These are phyloP conservation scores for Drosophila bocki DNA, from an alignment of 1,140 invertebrate genomes.

Conservation along the genomic window DNA sequence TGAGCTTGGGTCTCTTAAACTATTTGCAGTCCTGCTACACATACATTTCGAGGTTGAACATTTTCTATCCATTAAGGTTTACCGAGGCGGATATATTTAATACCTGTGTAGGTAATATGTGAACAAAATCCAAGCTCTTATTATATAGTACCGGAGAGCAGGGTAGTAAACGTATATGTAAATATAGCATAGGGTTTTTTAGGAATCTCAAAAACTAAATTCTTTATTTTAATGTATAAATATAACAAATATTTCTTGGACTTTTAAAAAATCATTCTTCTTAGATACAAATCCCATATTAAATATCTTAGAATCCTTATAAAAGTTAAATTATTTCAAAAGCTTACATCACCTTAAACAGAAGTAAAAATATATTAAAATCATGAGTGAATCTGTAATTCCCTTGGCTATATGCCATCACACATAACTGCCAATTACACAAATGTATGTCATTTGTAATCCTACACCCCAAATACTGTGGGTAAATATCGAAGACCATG, in stretches of 20 bases:
- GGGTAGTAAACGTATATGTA: too few species aligned
- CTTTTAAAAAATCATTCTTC: not conserved
- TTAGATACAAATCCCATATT: not conserved
- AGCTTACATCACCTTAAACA: not conserved
- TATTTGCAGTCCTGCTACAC: not conserved
- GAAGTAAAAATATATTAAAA: too few species aligned
- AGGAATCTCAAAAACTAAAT: not conserved
- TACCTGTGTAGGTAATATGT: not conserved
- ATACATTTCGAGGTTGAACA: not conserved
- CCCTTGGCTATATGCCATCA: not conserved
- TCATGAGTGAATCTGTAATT: conserved; percentile 3
- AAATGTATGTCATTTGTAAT: conserved; percentile 22
- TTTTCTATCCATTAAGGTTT: not conserved
- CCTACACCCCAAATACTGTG: conserved; percentile 17
- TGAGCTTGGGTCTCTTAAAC: not conserved
- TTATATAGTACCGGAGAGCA: not conserved
- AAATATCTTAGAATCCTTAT: not conserved
- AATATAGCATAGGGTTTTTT: too few species aligned
- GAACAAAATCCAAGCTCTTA: not conserved
- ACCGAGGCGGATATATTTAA: conserved; percentile 1
- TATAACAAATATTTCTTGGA: too few species aligned
- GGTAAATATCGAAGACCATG: conserved; percentile 19
- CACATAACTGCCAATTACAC: conserved; percentile 10
- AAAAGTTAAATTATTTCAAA: not conserved
- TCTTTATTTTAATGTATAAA: not conserved